Conservation (phyloP, 2,113 vertebrate species). For the Meles meles region DNA sequence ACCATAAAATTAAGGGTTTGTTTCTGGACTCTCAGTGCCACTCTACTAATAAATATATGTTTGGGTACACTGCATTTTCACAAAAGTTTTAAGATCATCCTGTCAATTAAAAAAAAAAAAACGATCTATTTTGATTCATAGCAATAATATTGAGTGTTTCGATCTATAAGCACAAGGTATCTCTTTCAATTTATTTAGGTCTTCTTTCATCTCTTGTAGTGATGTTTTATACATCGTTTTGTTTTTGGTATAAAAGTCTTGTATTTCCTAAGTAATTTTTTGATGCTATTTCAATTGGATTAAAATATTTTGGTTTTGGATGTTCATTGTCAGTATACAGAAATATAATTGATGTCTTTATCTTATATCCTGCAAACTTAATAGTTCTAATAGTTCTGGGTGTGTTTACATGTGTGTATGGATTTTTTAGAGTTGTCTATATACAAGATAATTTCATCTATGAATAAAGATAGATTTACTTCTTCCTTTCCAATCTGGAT, state of each 20-base stretch:
- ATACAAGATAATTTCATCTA: not conserved
- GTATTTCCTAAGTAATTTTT: not conserved
- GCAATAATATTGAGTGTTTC: not conserved
- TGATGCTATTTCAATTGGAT: not conserved
- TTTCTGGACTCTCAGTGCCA: not conserved
- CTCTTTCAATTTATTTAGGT: slow-evolving; percentile 2
- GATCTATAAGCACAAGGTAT: not conserved
- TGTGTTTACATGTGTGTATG: not conserved
- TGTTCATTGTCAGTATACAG: not conserved
- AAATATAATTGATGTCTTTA: not conserved
- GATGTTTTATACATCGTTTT: not conserved
- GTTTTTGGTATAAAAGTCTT: not conserved
- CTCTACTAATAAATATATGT: not conserved
- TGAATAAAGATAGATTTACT: not conserved
- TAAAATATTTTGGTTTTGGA: not conserved
- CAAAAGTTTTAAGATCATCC: not conserved
- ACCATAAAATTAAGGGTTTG: not conserved
- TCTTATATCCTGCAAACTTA: not conserved
- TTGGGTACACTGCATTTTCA: not conserved
- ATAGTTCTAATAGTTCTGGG: not conserved
- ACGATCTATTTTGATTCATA: not conserved
- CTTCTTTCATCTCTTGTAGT: not conserved
- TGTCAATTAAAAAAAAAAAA: not conserved
- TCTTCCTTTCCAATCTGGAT: not conserved
- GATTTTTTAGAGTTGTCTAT: not conserved